Evolutionary conservation across 2,113 vertebrate genomes (phyloP), one percentile per base, ranked within the genome.

Genomic region (Dasypus novemcinctus): DNA sequence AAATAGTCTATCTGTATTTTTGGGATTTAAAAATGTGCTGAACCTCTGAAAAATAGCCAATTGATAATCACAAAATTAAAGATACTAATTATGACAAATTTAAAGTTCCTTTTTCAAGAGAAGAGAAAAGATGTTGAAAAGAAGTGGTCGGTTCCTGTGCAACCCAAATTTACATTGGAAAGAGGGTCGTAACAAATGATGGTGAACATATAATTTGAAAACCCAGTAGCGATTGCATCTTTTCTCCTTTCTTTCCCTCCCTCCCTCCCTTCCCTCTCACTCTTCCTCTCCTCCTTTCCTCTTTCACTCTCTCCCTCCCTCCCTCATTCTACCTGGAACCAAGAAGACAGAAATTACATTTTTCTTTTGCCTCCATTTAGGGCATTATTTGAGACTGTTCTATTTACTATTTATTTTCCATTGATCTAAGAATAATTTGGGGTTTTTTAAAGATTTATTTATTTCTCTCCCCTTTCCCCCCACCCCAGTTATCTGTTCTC

Each of bases 81-180:
- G 8, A 49, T 49, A 5, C n/a, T n/a, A 49, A 49, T 49, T 49
- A 49, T 49, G 46, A 49, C 8, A 49, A 49, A 13, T 81, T 75
- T 84, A 52, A 82, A 91, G 31, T 84, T 25, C 66, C n/a, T 27
- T 38, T 90, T 90, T 93, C 84, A 94, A 75, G 54, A 38, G 20
- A 82, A 85, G 36, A 74, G 36, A 91, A 72, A 76, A 29, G 86
- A 78, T 91, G 17, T 93, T 89, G 69, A 93, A 82, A 79, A n/a
- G 27, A 93, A 78, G 33, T 80, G 7, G 3, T 71, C 64, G 36
- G 18, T 93, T 93, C 36, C n/a, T n/a, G n/a, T n/a, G n/a, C 61
- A 85, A 49, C 49, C 46, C 76, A 71, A 96, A 91, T 87, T 78
- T 57, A 95, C 90, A 86, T 38, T 90, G 76, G 61, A 86, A 93